These are phyloP conservation scores for Sinocyclocheilus anophthalmus DNA, from an alignment of 2,113 vertebrate genomes.

Conservation along the genomic window DNA sequence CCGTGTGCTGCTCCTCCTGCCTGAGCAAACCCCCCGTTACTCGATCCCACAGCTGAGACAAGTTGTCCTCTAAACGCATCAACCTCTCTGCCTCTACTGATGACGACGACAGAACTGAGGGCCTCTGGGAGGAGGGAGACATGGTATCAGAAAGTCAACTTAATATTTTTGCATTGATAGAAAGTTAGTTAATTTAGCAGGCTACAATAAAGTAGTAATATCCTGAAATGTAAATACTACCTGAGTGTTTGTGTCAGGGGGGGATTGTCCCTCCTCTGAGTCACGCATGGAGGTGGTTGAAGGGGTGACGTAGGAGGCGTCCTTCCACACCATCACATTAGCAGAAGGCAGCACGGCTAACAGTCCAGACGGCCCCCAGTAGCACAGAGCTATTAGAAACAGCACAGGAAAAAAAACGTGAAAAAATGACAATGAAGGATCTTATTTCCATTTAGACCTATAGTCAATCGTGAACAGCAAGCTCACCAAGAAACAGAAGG, in stretches of 20 bases:
- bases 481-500: constrained; percentile 82
- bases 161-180: neutral
- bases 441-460: neutral
- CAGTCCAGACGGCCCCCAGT: constrained; percentile 69
- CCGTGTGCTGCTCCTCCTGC: constrained; percentile 69
- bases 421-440: neutral
- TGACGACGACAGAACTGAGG: neutral
- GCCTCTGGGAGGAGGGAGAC: neutral
- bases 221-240: neutral
- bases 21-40: constrained; percentile 63
- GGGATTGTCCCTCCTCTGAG: neutral
- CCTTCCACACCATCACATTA: constrained; percentile 61
- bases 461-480: neutral
- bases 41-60: constrained; percentile 75
- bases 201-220: no score
- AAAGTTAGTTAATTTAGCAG: neutral
- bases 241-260: constrained; percentile 46
- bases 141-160: neutral
- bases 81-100: constrained; percentile 62
- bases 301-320: neutral
- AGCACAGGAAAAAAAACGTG: no score
- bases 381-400: constrained; percentile 71
- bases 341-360: constrained; percentile 70
- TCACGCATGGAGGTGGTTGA: constrained; percentile 43
- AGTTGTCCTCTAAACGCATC: constrained; percentile 74